A percentile compares a stretch with the other conserved stretches of the same genome.
These are phyloP conservation scores for Ylistrum balloti DNA, from an alignment of 1,140 invertebrate genomes.

Conservation along the genomic window DNA sequence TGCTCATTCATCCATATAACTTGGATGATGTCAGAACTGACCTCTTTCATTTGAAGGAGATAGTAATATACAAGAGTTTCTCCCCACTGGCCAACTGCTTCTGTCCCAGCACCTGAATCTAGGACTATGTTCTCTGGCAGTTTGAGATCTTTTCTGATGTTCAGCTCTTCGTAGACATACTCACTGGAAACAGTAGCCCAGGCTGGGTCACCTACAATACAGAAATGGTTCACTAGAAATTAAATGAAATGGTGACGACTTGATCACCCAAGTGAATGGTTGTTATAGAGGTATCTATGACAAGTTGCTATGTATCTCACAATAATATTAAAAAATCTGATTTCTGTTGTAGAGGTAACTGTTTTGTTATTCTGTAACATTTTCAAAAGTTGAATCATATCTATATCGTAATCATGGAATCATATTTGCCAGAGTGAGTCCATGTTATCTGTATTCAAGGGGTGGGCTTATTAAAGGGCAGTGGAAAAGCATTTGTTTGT, in stretches of 20 bases:
- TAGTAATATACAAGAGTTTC: conserved; percentile 76
- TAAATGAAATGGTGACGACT: no score
- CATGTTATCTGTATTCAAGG: no score
- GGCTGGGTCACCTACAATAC: conserved; percentile 68
- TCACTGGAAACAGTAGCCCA: conserved; percentile 71
- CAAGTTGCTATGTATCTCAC: no score
- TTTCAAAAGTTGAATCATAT: no score
- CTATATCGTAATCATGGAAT: no score
- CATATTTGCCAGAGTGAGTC: not conserved
- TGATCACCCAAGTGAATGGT: not conserved
- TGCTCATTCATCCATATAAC: conserved; percentile 72
- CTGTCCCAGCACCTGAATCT: conserved; percentile 44
- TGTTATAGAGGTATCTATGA: not conserved
- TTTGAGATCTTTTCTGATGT: conserved; percentile 56
- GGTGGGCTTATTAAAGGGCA: no score
- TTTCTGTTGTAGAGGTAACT: no score
- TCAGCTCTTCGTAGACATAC: conserved; percentile 72
- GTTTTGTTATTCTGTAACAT: no score
- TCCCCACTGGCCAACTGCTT: conserved; percentile 74
- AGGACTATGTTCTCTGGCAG: conserved; percentile 49
- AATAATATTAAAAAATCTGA: not conserved
- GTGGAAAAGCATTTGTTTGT: no score
- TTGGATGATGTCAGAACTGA: conserved; percentile 61
- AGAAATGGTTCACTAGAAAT: no score
- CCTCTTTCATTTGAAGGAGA: conserved; percentile 67